A percentile compares a stretch with the other conserved stretches of the same genome.
Conservation (phyloP, 30 jellyfish, hydroid and myxozoan species). For the Aurelia sp. region DNA sequence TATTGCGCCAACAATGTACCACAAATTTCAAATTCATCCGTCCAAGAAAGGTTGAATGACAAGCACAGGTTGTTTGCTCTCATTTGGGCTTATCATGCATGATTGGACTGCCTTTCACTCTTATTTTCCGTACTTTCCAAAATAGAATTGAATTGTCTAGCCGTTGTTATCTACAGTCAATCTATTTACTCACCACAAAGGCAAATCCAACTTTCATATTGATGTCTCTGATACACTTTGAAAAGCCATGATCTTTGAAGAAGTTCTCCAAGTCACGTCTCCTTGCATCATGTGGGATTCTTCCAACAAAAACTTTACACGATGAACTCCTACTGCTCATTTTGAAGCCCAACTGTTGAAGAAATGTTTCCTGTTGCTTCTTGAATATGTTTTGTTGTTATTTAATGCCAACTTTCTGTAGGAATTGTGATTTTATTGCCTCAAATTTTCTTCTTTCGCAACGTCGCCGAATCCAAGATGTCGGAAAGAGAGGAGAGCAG, state of each 20-base stretch:
- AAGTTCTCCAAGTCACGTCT: conserved; percentile 91
- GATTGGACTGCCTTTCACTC: no score
- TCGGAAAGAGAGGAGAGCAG: neutral
- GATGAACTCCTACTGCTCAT: conserved; percentile 86
- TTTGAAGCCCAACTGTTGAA: neutral
- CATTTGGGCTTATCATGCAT: no score
- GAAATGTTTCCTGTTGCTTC: neutral
- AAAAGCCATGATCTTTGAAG: conserved; percentile 94
- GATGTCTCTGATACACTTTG: conserved; percentile 87
- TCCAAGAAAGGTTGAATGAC: no score
- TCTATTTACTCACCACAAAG: conserved; percentile 79
- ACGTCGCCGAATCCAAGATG: neutral
- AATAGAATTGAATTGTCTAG: no score
- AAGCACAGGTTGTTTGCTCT: no score
- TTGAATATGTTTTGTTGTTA: neutral
- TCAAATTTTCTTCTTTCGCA: no score
- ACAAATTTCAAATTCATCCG: no score
- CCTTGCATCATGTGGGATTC: conserved; percentile 89
- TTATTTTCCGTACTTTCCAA: no score
- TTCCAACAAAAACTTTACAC: conserved; percentile 92
- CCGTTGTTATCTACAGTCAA: no score
- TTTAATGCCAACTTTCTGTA: no score
- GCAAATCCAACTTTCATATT: conserved; percentile 94
- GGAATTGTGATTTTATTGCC: no score
- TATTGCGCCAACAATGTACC: no score